Conservation (phyloP, 2,113 vertebrate species). For the Crotalus viridis region DNA sequence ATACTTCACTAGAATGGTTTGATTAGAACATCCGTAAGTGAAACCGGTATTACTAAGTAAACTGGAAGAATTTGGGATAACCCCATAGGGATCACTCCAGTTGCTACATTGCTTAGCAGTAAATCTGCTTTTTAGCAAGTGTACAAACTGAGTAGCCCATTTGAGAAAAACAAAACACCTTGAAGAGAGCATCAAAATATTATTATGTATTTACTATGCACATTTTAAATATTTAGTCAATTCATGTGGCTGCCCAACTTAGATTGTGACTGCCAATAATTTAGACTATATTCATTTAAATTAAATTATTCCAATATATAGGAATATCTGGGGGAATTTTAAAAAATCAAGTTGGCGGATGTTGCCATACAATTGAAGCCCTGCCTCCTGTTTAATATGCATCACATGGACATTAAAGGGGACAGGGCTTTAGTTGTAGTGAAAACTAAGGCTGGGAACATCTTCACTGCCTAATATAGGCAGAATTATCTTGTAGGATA, state of each 20-base stretch:
- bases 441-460: background rate
- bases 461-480: slow-evolving; percentile 12
- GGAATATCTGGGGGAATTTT: background rate
- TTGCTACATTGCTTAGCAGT: background rate
- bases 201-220: background rate
- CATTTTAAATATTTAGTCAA: background rate
- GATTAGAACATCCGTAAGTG: background rate
- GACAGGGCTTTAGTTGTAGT: background rate
- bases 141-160: background rate
- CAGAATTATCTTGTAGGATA: background rate
- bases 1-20: background rate
- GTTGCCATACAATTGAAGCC: background rate
- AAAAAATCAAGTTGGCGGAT: background rate
- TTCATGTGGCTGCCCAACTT: background rate
- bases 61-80: background rate
- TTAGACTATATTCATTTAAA: background rate
- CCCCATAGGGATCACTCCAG: background rate
- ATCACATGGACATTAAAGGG: background rate
- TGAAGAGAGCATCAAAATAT: background rate
- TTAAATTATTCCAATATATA: background rate
- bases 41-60: background rate
- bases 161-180: background rate
- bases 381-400: background rate
- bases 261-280: background rate
- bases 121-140: background rate